Base-by-base conservation (phyloP, 2,888 invertebrate species). In the Ectemnius cavifrons region DNA sequence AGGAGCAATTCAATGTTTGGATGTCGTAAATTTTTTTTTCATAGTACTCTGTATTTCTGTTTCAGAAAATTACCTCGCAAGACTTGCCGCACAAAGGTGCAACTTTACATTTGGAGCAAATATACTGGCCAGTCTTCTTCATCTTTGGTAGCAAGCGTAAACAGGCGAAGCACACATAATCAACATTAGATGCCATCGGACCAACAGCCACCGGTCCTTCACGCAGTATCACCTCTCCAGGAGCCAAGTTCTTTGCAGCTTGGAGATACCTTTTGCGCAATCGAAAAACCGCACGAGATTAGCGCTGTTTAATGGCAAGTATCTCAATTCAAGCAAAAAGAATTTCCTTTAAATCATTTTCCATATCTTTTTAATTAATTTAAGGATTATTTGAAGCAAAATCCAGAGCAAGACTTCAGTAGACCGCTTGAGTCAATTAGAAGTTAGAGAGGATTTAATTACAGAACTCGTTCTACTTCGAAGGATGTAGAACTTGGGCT, bases 191-290 rank as follows among this genome's bases (percentile, higher is more conserved):
- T 14, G 75, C 74, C 18, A 84, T 82, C 1, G 97, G 96, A 45
- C 97, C 97, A 81, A 94, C 93, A n/a, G 93, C 94, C 83, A 95
- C 93, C 1, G 96, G 95, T 14, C 91, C 89, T 87, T 97, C 97
- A 56, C 93, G 93, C 84, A 96, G 93, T 82, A 97, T 94, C 56
- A 94, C 89, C 86, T 96, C 95, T 1, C 96, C 96, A 8, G 94
- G 91, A 71, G 92, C 91, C 77, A 97, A 92, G 87, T 94, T 92
- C 86, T 94, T 93, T 45, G 92, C 92, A 2, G 96, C 94, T 37
- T 94, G 93, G 66, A 95, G 92, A 91, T 94, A 95, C 73, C 96
- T 93, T 46, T 11, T 1, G n/a, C 13, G 60, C 45, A 27, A 58
- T 13, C 27, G 14, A 16, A 18, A 52, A 52, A 16, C 13, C 52